phyloP scores from a whole-genome alignment of 2,888 invertebrate genomes.

The Cerastis leucographa region DNA sequence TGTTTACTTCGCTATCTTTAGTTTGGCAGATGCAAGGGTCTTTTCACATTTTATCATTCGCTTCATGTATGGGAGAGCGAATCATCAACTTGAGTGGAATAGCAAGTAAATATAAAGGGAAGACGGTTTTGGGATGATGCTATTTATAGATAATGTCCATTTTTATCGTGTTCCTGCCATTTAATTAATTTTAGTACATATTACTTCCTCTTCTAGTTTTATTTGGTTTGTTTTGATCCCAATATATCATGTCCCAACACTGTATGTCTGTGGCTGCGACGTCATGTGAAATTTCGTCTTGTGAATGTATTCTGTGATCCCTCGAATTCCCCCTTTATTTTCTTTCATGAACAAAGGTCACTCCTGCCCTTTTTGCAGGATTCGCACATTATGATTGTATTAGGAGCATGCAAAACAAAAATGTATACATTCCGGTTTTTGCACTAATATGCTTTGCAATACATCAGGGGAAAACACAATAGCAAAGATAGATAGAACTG shows the following conservation, averaged over 20 bases:
- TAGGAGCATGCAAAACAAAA: constrained; percentile 7
- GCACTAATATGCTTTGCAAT: constrained; percentile 77
- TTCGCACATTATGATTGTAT: constrained; percentile 14
- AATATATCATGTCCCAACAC: background rate
- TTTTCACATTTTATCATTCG: background rate
- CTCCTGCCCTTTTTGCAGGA: background rate
- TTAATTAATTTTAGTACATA: background rate
- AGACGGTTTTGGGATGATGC: background rate
- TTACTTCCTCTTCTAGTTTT: background rate
- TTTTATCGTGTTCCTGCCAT: constrained; percentile 1
- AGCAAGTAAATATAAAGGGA: background rate
- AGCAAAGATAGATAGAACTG: constrained; percentile 82
- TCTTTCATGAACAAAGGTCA: background rate
- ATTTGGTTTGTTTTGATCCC: background rate
- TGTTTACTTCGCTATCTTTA: constrained; percentile 44
- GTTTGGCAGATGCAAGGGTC: constrained; percentile 25
- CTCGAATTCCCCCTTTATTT: background rate
- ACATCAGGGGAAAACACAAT: constrained; percentile 82
- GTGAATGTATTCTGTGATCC: too few species aligned
- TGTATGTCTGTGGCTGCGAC: background rate
- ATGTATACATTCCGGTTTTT: constrained; percentile 69
- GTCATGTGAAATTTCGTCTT: background rate
- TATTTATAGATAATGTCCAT: constrained; percentile 5
- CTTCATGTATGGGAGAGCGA: background rate
- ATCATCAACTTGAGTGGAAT: constrained; percentile 24